Evolutionary conservation across 2,113 vertebrate species (phyloP).

Genomic region (Lampris megalopsis): DNA sequence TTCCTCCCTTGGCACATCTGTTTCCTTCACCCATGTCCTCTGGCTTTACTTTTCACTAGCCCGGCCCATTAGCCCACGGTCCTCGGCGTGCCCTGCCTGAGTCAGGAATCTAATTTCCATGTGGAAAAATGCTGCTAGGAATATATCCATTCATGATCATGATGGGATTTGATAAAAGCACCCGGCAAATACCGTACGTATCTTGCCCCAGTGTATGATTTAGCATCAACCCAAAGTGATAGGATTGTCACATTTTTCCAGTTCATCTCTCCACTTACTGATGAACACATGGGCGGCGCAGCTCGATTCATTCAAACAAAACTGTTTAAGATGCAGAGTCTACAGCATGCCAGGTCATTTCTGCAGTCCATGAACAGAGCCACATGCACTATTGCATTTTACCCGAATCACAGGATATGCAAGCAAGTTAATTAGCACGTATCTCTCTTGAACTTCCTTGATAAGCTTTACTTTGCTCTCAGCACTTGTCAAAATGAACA

Average conservation of each 20-base stretch:
- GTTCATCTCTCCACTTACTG: no score
- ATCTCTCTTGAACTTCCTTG: background rate
- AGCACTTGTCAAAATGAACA: conserved; percentile 23
- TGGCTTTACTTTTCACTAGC: conserved; percentile 1
- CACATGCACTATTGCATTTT: background rate
- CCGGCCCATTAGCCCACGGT: background rate
- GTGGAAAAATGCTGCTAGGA: no score
- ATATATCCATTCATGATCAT: background rate
- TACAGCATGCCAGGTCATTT: no score
- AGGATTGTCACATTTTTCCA: no score
- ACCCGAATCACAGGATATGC: background rate
- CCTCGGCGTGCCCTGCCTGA: no score
- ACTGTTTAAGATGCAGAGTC: no score
- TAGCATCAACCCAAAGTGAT: no score
- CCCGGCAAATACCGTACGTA: no score
- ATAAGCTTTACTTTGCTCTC: background rate
- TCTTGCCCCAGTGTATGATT: no score
- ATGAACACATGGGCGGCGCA: no score
- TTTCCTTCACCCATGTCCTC: conserved; percentile 56
- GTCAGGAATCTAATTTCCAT: no score
- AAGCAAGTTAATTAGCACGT: conserved; percentile 8
- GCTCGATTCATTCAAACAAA: background rate
- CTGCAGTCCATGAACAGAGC: no score
- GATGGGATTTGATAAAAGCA: background rate
- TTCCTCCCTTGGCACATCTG: conserved; percentile 47